phyloP scores from a whole-genome alignment of 2,113 vertebrate species.

The Toxotes jaculatrix region DNA sequence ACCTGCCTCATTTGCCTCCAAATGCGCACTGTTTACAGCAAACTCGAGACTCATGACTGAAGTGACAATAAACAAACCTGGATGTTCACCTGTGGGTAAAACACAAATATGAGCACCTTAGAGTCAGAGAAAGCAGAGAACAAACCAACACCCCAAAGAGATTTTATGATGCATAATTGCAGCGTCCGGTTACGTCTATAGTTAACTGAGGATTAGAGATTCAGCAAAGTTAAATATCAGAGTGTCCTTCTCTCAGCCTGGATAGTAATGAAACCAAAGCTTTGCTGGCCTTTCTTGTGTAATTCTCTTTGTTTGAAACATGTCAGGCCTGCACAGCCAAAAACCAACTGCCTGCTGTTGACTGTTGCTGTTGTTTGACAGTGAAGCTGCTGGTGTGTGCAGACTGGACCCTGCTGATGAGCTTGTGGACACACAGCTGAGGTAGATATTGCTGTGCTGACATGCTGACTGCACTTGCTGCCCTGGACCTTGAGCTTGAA shows the following conservation, averaged over 20 bases:
- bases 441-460: slow-evolving; percentile 16
- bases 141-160: background rate
- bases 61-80: background rate
- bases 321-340: background rate
- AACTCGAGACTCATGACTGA: background rate
- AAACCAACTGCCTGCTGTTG: background rate
- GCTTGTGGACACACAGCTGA: slow-evolving; percentile 17
- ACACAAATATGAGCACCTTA: background rate
- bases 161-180: background rate
- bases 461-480: slow-evolving; percentile 37
- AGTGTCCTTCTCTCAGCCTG: background rate
- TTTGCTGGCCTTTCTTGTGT: background rate
- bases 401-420: slow-evolving; percentile 15
- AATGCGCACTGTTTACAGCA: background rate
- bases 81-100: background rate
- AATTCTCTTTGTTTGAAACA: background rate
- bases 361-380: slow-evolving; percentile 15
- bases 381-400: slow-evolving; percentile 26
- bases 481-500: slow-evolving; percentile 62
- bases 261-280: background rate
- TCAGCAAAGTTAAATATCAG: slow-evolving; percentile 5
- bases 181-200: background rate
- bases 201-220: background rate
- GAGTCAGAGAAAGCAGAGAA: background rate
- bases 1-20: background rate